phyloP scores from a whole-genome alignment of 1,140 invertebrate species.

The Bombus sylvicola region DNA sequence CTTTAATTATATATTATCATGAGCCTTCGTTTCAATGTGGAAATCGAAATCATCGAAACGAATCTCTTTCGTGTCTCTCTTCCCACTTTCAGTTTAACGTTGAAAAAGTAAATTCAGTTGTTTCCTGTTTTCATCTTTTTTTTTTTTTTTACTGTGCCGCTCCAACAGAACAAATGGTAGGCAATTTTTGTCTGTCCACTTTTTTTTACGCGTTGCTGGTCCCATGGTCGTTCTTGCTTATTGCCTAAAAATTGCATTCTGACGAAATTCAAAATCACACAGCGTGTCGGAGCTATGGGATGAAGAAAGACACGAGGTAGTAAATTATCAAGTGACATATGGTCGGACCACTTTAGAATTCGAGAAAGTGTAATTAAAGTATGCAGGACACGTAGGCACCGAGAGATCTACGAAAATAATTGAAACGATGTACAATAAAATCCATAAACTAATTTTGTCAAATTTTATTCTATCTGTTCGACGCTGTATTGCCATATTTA shows the following conservation, averaged over 20 bases:
- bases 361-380: no score
- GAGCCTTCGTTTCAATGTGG: neutral
- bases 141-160: neutral
- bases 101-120: neutral
- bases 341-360: no score
- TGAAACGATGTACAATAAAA: no score
- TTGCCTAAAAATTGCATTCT: neutral
- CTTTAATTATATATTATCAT: constrained; percentile 44
- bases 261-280: neutral
- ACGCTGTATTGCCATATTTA: no score
- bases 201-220: neutral
- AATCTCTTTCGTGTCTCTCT: neutral
- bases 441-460: no score
- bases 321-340: no score
- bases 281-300: no score
- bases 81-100: neutral
- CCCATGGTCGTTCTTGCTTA: neutral
- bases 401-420: no score
- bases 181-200: neutral
- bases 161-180: neutral
- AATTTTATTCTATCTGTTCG: no score
- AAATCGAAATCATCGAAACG: neutral
- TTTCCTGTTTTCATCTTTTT: neutral
- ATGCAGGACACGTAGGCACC: no score
- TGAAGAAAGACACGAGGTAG: no score